Evolutionary conservation across 2,888 invertebrate species (phyloP), one percentile per base, ranked within the genome.

Genomic region (Dendrolimus houi): DNA sequence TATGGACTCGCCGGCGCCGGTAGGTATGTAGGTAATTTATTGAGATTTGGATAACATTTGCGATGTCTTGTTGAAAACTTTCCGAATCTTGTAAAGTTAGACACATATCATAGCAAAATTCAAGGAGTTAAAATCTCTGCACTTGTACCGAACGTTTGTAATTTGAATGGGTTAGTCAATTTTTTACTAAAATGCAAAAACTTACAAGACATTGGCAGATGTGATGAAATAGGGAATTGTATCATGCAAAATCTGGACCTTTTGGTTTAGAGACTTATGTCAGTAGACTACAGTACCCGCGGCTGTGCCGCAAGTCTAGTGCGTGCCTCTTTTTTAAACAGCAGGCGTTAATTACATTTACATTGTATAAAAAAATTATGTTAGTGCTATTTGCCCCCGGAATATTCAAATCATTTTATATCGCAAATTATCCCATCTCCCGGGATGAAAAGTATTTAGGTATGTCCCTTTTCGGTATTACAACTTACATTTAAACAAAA

Each of bases 141-240:
- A 94, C 68, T 77, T 95, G 14, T 93, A 94, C 71, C 88, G 94
- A 67, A 95, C 95, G 1, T 93, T 93, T 40, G 92, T 95, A 2
- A 91, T 92, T 1, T 92, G 41, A 91, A 92, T 58, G 95, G 95
- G 7, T 93, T 93, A 69, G 92, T 93, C 9, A 92, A 92, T 69
- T 77, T 95, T 55, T 81, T 95, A 17, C 73, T 93, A 41, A 92
- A 92, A 58, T 91, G 94, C 64, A 90, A 90, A 59, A 86, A 90
- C 57, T 79, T 95, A 55, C 93, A 94, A 80, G 94, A 95, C 75
- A 92, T 95, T 52, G 95, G 95, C 7, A 91, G 94, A 64, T 95
- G 94, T 72, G 95, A 95, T 73, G 94, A 94, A 64, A 93, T 95
- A 60, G 94, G 95, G 2, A 84, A 88, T 76, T 91, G 56, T 90